These are phyloP conservation scores for Actinernus sp. DNA, from an alignment of 92 coral and sea anemone species.

Conservation along the genomic window DNA sequence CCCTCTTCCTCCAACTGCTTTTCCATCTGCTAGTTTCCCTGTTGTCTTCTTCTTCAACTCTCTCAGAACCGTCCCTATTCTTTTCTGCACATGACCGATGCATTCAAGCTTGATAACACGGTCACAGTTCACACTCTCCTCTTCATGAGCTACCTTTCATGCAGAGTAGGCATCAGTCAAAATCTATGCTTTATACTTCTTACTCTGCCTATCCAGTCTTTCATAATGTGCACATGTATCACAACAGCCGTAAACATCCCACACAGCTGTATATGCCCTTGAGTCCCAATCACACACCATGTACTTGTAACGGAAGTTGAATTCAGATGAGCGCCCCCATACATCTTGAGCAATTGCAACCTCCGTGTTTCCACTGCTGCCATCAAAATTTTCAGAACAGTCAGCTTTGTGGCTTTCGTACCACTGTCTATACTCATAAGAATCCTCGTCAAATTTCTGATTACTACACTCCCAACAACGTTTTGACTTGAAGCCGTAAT, in stretches of 20 bases:
- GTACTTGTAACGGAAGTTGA: conserved; percentile 20
- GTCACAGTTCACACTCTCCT: conserved; percentile 25
- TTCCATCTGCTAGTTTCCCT: conserved; percentile 51
- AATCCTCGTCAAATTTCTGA: background rate
- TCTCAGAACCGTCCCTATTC: conserved; percentile 31
- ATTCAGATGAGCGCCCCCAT: conserved; percentile 31
- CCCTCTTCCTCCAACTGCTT: conserved; percentile 23
- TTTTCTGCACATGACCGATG: conserved; percentile 56
- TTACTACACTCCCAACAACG: too few relatives aligned
- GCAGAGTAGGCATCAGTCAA: conserved; percentile 6
- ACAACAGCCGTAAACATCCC: conserved; percentile 45
- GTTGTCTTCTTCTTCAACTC: conserved; percentile 32
- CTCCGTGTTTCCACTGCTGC: conserved; percentile 50
- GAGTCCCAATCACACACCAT: conserved; percentile 55
- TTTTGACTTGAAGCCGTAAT: too few relatives aligned
- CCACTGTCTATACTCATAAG: conserved; percentile 2
- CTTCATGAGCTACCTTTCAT: conserved; percentile 25
- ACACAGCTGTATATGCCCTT: conserved; percentile 39
- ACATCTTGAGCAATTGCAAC: conserved; percentile 29
- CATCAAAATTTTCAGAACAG: conserved; percentile 35
- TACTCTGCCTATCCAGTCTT: conserved; percentile 26
- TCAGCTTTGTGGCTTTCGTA: conserved; percentile 28
- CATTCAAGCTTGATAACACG: conserved; percentile 53
- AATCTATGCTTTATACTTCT: conserved; percentile 32
- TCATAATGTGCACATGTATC: conserved; percentile 32